A percentile compares a stretch with the other conserved stretches of the same genome.
Evolutionary conservation across 2,888 invertebrate genomes (phyloP).

Genomic region (Lomographa bimaculata): DNA sequence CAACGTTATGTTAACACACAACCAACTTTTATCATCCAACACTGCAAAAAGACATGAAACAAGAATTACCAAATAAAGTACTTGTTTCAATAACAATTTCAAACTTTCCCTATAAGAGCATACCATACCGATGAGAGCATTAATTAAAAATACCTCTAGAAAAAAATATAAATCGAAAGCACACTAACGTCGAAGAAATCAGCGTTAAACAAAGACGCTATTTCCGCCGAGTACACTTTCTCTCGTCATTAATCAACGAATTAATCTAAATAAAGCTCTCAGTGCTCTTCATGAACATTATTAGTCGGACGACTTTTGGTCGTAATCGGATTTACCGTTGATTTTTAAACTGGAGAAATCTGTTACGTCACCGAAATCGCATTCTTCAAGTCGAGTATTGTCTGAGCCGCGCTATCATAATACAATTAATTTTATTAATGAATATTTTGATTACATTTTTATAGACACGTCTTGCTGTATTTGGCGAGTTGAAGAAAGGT

Average conservation of each 20-base stretch:
- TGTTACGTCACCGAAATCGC: slow-evolving; percentile 22
- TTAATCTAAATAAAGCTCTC: slow-evolving; percentile 62
- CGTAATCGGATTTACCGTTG: slow-evolving; percentile 32
- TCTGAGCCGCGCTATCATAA: slow-evolving; percentile 6
- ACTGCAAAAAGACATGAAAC: too few species aligned
- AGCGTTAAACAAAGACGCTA: slow-evolving; percentile 48
- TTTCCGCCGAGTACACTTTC: slow-evolving; percentile 48
- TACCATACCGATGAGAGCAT: slow-evolving; percentile 13
- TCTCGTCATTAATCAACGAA: slow-evolving; percentile 68
- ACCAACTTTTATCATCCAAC: too few species aligned
- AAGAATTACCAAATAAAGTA: neutral
- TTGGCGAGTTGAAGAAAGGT: too few species aligned
- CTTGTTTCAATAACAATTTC: slow-evolving; percentile 1
- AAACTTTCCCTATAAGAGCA: slow-evolving; percentile 16
- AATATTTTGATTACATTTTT: neutral
- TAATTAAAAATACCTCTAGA: slow-evolving; percentile 22
- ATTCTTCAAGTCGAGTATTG: slow-evolving; percentile 14
- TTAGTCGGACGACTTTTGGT: slow-evolving; percentile 27
- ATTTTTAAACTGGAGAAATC: slow-evolving; percentile 31
- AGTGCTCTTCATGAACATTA: slow-evolving; percentile 31
- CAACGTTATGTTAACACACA: too few species aligned
- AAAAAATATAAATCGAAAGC: slow-evolving; percentile 27
- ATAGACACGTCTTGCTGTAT: too few species aligned
- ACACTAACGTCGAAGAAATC: slow-evolving; percentile 29
- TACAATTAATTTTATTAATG: too few species aligned